Conservation (phyloP, 2,888 invertebrate species). For the Luffia ferchaultella region DNA sequence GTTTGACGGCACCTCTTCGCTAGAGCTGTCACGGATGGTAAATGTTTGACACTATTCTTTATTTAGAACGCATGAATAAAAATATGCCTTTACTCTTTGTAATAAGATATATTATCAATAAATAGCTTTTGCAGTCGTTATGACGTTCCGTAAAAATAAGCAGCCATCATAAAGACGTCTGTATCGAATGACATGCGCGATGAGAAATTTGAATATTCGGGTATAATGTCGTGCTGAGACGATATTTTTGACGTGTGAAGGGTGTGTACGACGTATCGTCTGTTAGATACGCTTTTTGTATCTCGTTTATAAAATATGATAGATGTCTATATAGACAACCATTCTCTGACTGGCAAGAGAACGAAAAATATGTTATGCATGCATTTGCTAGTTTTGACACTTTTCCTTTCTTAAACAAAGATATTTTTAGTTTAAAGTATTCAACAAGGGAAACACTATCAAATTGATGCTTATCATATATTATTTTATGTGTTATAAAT, state of each 20-base stretch:
- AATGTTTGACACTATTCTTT: not conserved
- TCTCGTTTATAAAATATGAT: not conserved
- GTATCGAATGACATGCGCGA: conserved; percentile 47
- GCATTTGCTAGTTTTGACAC: no score
- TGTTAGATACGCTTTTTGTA: not conserved
- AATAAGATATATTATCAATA: no score
- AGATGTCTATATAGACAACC: not conserved
- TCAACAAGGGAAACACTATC: no score
- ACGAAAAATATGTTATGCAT: no score
- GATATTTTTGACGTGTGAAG: conserved; percentile 27
- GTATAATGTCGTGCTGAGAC: conserved; percentile 44
- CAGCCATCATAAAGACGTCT: conserved; percentile 53
- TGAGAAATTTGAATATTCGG: conserved; percentile 35
- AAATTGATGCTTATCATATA: no score
- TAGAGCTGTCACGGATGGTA: not conserved
- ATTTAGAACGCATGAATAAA: no score
- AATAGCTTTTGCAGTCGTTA: not conserved
- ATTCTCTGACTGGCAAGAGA: not conserved
- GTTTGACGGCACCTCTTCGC: not conserved
- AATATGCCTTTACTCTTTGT: no score
- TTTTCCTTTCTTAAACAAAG: no score
- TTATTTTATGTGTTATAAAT: no score
- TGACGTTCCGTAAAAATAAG: not conserved
- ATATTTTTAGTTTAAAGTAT: no score
- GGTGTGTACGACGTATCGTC: not conserved